Base-by-base conservation (phyloP, 2,113 vertebrate species). In the Todiramphus saurophagus region DNA sequence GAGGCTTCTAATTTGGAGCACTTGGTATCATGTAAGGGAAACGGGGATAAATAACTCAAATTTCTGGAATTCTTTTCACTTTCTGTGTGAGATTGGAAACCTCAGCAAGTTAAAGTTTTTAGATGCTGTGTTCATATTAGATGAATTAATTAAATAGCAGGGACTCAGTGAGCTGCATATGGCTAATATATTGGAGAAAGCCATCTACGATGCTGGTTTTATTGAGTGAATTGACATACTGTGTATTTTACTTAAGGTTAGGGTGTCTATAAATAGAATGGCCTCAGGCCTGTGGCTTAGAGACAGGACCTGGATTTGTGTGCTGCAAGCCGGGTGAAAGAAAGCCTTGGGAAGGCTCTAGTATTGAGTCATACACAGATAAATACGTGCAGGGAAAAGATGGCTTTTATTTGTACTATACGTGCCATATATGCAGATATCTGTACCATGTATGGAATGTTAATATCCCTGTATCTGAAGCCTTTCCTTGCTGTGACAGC, bases 241-340 rank as follows among this genome's bases (percentile, higher is more conserved):
- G 60, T 88, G 60, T 67, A 59, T 95, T 96, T 93, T 63, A 66
- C 87, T 94, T 72, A 64, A 89, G 92, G 64, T 62, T 69, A 73
- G 21, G 41, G 5, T n/a, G 16, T 75, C 79, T 97, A 41, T 88
- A 87, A 82, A 91, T 96, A 84, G 88, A 79, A 91, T 70, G 76
- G 58, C 87, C 84, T 83, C 56, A 60, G 92, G 91, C 56, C 72
- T 74, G 55, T 70, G 63, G 56, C 64, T 90, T 74, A 48, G 46
- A 77, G 46, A 70, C 28, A 74, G 46, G 43, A 56, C 41, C 7
- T n/a, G 67, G 37, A 14, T 91, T 92, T 86, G 13, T 83, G 44
- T 75, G 58, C 59, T 51, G 60, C 46, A 69, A 53, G 58, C 0
- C 73, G 75, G 46, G 79, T 15, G 17, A 92, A 90, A 59, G 19